Conservation (phyloP, 2,113 vertebrate species). For the Rhinogobius similis region DNA sequence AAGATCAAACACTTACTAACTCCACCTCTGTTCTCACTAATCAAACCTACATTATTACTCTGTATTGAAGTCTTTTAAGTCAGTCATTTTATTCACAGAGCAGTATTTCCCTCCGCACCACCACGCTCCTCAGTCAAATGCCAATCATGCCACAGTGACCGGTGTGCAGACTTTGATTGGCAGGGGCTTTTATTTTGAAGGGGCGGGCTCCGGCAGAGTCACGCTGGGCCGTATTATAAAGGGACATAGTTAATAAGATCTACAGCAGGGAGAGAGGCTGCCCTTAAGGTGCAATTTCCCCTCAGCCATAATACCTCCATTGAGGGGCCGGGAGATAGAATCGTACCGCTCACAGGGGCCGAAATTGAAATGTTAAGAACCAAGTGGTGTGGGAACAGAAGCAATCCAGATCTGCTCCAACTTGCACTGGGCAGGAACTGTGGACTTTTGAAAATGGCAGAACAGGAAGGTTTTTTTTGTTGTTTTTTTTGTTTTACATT, state of each 20-base stretch:
- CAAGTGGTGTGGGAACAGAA: constrained; percentile 33
- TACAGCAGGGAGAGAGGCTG: constrained; percentile 58
- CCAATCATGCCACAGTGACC: constrained; percentile 51
- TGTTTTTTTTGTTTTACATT: too few species aligned
- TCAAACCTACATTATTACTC: background rate
- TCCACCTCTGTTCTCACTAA: too few species aligned
- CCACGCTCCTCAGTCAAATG: constrained; percentile 27
- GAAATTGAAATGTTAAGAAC: constrained; percentile 65
- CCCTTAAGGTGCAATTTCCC: constrained; percentile 62
- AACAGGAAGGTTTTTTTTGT: background rate
- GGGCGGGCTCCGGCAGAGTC: constrained; percentile 49
- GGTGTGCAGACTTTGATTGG: constrained; percentile 53
- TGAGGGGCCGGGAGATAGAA: constrained; percentile 49
- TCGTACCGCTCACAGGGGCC: constrained; percentile 47
- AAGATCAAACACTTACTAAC: too few species aligned
- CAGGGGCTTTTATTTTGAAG: constrained; percentile 42
- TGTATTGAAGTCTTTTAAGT: background rate
- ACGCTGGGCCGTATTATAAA: constrained; percentile 60
- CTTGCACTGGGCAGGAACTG: background rate
- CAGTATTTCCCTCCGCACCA: constrained; percentile 28
- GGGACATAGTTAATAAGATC: constrained; percentile 61
- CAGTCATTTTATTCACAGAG: background rate
- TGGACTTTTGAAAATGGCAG: background rate
- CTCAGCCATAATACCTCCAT: constrained; percentile 53
- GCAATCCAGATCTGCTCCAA: constrained; percentile 20